A percentile compares a stretch with the other conserved stretches of the same genome.
phyloP scores from a whole-genome alignment of 2,888 invertebrate species.

The Ennomos fuscantarius region DNA sequence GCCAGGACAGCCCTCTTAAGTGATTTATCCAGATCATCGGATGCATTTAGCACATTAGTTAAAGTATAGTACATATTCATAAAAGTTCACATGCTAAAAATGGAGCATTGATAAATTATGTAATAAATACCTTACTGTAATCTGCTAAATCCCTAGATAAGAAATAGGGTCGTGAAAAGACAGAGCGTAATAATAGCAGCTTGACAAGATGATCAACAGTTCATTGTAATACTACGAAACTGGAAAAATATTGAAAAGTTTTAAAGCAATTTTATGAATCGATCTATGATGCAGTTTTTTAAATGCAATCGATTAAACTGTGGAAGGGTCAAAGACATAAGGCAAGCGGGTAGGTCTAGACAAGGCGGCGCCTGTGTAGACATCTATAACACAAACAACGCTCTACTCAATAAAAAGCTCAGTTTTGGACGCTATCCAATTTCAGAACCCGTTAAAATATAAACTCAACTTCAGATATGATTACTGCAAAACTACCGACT shows the following conservation, averaged over 20 bases:
- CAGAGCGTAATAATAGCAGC: slow-evolving; percentile 54
- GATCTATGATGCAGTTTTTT: slow-evolving; percentile 6
- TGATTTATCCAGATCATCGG: too few species aligned
- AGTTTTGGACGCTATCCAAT: slow-evolving; percentile 56
- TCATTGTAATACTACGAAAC: slow-evolving; percentile 13
- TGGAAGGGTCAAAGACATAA: slow-evolving; percentile 50
- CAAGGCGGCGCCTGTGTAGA: slow-evolving; percentile 63
- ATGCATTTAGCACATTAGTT: too few species aligned
- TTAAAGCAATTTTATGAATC: not conserved
- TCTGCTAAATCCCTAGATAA: slow-evolving; percentile 53
- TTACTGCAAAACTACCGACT: slow-evolving; percentile 6
- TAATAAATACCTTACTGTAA: slow-evolving; percentile 40
- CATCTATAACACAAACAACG: slow-evolving; percentile 53
- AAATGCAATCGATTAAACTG: slow-evolving; percentile 10
- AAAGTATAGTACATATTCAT: not conserved
- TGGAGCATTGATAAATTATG: slow-evolving; percentile 3
- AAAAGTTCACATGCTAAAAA: slow-evolving; percentile 8
- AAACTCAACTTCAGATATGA: slow-evolving; percentile 21
- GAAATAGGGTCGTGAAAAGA: slow-evolving; percentile 47
- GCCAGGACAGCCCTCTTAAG: too few species aligned
- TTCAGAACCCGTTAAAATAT: slow-evolving; percentile 28
- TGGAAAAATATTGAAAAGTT: too few species aligned
- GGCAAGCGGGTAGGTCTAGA: slow-evolving; percentile 66
- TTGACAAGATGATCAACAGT: slow-evolving; percentile 54
- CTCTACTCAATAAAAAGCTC: slow-evolving; percentile 53